phyloP scores from a whole-genome alignment of 1,140 invertebrate genomes.

The Drosophila aff. region DNA sequence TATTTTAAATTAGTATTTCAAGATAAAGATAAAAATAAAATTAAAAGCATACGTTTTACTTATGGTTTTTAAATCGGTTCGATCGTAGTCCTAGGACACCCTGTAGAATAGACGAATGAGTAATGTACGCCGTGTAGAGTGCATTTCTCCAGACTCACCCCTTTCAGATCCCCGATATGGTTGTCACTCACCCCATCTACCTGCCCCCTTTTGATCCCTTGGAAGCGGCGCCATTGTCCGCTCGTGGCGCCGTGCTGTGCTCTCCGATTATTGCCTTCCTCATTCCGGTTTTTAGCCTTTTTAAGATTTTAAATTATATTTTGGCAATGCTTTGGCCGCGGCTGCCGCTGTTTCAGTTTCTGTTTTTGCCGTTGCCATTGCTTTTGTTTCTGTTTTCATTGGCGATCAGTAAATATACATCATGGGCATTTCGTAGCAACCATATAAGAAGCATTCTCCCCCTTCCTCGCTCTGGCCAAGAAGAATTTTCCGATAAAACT shows the following conservation, averaged over 20 bases:
- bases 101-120: neutral
- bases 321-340: conserved; percentile 49
- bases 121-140: neutral
- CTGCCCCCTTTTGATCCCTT: conserved; percentile 23
- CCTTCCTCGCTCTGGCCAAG: conserved; percentile 1
- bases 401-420: conserved; percentile 75
- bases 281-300: conserved; percentile 51
- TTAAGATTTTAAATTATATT: conserved; percentile 69
- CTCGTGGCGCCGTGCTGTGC: conserved; percentile 37
- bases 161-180: neutral
- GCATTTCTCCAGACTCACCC: conserved; percentile 3
- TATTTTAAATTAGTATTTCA: neutral
- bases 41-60: neutral
- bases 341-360: conserved; percentile 12
- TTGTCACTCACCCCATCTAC: conserved; percentile 4
- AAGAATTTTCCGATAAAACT: conserved; percentile 45
- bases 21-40: neutral
- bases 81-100: neutral
- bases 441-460: conserved; percentile 3
- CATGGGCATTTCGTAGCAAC: conserved; percentile 25
- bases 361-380: conserved; percentile 14
- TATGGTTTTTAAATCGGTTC: neutral
- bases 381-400: conserved; percentile 65
- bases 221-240: conserved; percentile 37
- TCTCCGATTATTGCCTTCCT: conserved; percentile 21